These are phyloP conservation scores for Anguilla pacifica DNA, from an alignment of 2,797 vertebrate genomes.

Conservation along the genomic window DNA sequence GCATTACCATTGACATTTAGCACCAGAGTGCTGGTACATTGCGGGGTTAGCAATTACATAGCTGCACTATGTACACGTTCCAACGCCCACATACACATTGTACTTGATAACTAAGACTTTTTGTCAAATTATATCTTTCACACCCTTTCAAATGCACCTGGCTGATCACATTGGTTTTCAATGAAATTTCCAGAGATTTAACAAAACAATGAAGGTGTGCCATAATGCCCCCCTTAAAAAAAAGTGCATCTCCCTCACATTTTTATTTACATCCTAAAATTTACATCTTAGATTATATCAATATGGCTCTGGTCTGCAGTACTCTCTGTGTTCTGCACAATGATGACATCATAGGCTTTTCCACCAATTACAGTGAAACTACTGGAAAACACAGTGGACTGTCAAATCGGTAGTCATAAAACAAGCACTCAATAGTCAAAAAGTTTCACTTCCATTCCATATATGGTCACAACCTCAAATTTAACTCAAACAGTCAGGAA, in stretches of 20 bases:
- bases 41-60: background rate
- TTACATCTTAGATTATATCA: background rate
- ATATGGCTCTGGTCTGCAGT: background rate
- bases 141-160: background rate
- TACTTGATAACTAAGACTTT: background rate
- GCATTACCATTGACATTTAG: conserved; percentile 5
- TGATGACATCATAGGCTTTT: background rate
- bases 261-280: background rate
- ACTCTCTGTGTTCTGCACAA: background rate
- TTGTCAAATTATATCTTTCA: background rate
- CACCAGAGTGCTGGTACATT: background rate
- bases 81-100: background rate
- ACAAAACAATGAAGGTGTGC: background rate
- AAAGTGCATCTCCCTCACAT: background rate
- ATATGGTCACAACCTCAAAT: background rate
- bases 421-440: background rate
- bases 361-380: background rate
- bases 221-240: too few relatives aligned
- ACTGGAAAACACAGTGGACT: background rate
- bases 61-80: background rate
- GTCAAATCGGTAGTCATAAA: background rate
- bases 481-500: background rate
- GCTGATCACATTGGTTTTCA: background rate
- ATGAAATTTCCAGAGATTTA: background rate
- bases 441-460: background rate